Percentiles rank a stretch among this genome's conserved stretches.
Conservation (phyloP, 2,113 vertebrate species). For the Paradoxurus hermaphroditus region DNA sequence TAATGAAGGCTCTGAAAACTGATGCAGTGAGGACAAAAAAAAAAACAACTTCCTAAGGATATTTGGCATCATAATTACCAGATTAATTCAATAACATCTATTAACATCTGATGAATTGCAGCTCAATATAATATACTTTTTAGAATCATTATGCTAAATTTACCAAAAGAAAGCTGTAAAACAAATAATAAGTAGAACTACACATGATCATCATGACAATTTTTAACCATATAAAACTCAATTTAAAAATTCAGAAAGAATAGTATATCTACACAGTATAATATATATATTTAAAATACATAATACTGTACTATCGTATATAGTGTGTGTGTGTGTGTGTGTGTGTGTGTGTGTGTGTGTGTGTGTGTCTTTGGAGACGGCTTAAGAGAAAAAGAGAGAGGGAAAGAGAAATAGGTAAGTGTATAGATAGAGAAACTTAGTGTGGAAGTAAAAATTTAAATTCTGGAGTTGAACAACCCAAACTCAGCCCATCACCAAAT, state of each 20-base stretch:
- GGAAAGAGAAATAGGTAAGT: neutral
- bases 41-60: neutral
- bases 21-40: neutral
- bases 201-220: neutral
- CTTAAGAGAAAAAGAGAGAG: neutral
- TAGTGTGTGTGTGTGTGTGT: neutral
- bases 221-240: neutral
- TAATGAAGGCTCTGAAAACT: neutral
- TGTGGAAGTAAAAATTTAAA: neutral
- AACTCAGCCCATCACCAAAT: neutral
- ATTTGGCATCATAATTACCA: neutral
- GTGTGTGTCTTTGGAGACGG: neutral
- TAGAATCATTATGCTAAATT: neutral
- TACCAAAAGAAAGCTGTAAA: neutral
- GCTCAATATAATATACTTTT: neutral
- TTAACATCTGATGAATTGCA: neutral
- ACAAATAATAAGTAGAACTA: neutral
- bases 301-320: neutral
- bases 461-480: neutral
- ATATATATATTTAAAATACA: neutral
- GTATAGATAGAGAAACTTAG: neutral
- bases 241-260: neutral
- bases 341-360: neutral
- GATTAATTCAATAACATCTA: neutral
- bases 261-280: neutral